Evolutionary conservation across 1,140 invertebrate species (phyloP).

Genomic region (Drosophila bifasciata): DNA sequence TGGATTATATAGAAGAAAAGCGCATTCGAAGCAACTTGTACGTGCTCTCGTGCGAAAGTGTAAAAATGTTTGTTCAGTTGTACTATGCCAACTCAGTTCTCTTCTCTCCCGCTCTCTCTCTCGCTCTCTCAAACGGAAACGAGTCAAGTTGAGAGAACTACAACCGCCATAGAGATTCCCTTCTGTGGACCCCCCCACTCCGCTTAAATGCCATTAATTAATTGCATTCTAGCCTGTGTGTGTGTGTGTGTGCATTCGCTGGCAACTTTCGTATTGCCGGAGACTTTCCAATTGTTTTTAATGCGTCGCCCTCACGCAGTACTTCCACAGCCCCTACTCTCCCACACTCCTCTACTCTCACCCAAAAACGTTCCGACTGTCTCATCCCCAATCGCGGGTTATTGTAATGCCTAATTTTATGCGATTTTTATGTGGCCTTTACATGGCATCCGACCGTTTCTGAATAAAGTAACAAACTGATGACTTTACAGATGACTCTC

Average conservation of each 20-base stretch:
- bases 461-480: slow-evolving; percentile 18
- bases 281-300: slow-evolving; percentile 43
- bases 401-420: slow-evolving; percentile 37
- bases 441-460: slow-evolving; percentile 54
- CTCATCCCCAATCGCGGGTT: not conserved
- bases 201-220: slow-evolving; percentile 68
- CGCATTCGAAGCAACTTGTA: slow-evolving; percentile 55
- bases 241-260: slow-evolving; percentile 35
- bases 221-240: slow-evolving; percentile 53
- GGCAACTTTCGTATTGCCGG: slow-evolving; percentile 24
- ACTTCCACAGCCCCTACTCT: slow-evolving; percentile 1
- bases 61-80: slow-evolving; percentile 47
- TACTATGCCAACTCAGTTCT: slow-evolving; percentile 18
- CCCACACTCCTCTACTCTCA: no score
- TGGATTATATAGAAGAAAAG: slow-evolving; percentile 45
- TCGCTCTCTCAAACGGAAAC: slow-evolving; percentile 24
- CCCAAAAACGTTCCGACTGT: no score
- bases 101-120: slow-evolving; percentile 13
- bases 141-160: slow-evolving; percentile 20
- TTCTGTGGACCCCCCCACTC: not conserved
- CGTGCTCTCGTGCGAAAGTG: slow-evolving; percentile 57
- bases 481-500: slow-evolving; percentile 21
- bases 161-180: not conserved
- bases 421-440: slow-evolving; percentile 64
- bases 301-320: slow-evolving; percentile 54